phyloP scores from a whole-genome alignment of 2,113 vertebrate species.

The Colaptes auratus region DNA sequence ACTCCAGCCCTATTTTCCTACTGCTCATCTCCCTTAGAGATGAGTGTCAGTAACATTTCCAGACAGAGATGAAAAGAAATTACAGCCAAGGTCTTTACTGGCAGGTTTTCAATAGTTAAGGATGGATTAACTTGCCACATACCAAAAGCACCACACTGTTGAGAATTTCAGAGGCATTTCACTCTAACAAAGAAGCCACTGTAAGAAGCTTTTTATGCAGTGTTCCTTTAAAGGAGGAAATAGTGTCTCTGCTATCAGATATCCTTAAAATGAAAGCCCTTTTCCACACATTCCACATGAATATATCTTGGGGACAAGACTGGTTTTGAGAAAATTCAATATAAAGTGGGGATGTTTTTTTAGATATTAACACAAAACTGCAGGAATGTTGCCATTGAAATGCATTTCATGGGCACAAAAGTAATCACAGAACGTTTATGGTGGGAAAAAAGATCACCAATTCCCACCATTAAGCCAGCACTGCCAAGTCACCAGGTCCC shows the following conservation, averaged over 20 bases:
- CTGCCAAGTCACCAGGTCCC: no score
- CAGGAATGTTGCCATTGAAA: neutral
- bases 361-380: neutral
- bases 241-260: neutral
- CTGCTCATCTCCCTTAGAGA: neutral
- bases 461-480: no score
- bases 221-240: neutral
- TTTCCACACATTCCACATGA: neutral
- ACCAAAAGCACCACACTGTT: neutral
- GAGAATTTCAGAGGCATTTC: neutral
- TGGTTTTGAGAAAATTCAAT: neutral
- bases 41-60: neutral
- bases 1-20: neutral
- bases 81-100: neutral
- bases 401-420: neutral
- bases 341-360: neutral
- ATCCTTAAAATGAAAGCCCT: neutral
- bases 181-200: neutral
- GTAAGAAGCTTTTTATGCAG: neutral
- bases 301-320: neutral
- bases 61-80: neutral
- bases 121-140: neutral
- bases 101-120: neutral
- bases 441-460: no score
- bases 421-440: neutral